Percentiles rank a stretch among this genome's conserved stretches.
phyloP scores from a whole-genome alignment of 53 echinoderm and acorn worm genomes.

The Pentamera pediparva region DNA sequence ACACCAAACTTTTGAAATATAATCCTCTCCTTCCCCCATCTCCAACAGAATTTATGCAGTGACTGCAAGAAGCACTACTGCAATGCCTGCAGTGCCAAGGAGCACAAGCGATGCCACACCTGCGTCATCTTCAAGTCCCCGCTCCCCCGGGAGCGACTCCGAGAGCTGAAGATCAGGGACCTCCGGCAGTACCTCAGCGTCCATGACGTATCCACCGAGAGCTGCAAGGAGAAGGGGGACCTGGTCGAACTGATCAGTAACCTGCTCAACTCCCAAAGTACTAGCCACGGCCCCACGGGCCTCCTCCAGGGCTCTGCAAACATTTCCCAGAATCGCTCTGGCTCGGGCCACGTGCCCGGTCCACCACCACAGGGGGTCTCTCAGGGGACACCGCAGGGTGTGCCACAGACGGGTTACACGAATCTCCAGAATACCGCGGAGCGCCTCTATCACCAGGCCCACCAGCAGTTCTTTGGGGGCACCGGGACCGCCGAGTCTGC shows the following conservation, averaged over 20 bases:
- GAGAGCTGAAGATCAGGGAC: constrained; percentile 82
- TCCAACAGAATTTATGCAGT: constrained; percentile 62
- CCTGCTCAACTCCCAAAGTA: constrained; percentile 41
- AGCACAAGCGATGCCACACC: constrained; percentile 58
- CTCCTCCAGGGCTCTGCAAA: constrained; percentile 18
- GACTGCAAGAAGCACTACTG: constrained; percentile 92
- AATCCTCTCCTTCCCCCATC: too few relatives aligned
- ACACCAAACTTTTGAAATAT: too few relatives aligned
- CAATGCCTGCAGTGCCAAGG: constrained; percentile 73
- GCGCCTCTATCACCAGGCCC: constrained; percentile 15
- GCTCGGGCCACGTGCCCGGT: neutral
- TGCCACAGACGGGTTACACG: neutral
- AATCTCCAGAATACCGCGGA: constrained; percentile 13
- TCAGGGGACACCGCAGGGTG: neutral
- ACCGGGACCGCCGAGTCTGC: neutral
- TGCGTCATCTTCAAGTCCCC: constrained; percentile 58
- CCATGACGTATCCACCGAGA: constrained; percentile 60
- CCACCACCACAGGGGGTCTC: neutral
- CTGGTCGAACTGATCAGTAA: constrained; percentile 72
- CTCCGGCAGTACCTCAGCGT: constrained; percentile 69
- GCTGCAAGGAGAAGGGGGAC: constrained; percentile 81
- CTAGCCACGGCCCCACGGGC: constrained; percentile 10
- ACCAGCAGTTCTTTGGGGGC: constrained; percentile 31
- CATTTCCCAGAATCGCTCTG: constrained; percentile 16
- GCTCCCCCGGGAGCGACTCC: constrained; percentile 53